These are phyloP conservation scores for Prochilodus magdalenae DNA, from an alignment of 2,113 vertebrate genomes.

Conservation along the genomic window DNA sequence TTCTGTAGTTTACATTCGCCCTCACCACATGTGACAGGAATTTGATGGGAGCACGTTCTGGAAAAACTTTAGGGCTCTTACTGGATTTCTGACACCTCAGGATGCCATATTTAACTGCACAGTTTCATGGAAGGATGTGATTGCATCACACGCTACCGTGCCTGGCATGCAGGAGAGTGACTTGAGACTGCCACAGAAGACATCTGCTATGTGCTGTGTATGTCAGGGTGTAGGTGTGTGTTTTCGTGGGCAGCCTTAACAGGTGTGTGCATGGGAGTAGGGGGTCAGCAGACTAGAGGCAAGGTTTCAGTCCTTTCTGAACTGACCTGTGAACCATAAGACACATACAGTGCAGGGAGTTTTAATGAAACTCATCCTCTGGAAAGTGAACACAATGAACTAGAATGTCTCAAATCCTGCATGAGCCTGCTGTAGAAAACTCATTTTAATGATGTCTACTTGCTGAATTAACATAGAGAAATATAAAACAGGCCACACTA, in stretches of 20 bases:
- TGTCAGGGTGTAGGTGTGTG: not conserved
- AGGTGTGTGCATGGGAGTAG: not conserved
- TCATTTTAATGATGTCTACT: no score
- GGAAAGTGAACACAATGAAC: no score
- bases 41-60: constrained; percentile 8
- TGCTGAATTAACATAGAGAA: no score
- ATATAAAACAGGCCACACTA: no score
- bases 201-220: constrained; percentile 16
- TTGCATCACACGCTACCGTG: constrained; percentile 21
- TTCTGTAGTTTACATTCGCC: not conserved
- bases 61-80: constrained; percentile 13
- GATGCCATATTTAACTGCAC: constrained; percentile 49
- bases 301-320: constrained; percentile 8
- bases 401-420: no score
- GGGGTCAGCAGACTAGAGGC: not conserved
- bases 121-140: constrained; percentile 8
- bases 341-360: not conserved
- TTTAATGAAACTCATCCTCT: no score
- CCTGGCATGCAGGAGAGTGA: constrained; percentile 32
- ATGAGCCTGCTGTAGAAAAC: no score
- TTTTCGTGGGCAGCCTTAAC: not conserved
- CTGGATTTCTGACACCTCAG: constrained; percentile 26
- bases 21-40: not conserved
- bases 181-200: constrained; percentile 26
- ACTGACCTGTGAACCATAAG: not conserved